A percentile compares a stretch with the other conserved stretches of the same genome.
Conservation (phyloP, 2,113 vertebrate species). For the Percopsis transmontana region DNA sequence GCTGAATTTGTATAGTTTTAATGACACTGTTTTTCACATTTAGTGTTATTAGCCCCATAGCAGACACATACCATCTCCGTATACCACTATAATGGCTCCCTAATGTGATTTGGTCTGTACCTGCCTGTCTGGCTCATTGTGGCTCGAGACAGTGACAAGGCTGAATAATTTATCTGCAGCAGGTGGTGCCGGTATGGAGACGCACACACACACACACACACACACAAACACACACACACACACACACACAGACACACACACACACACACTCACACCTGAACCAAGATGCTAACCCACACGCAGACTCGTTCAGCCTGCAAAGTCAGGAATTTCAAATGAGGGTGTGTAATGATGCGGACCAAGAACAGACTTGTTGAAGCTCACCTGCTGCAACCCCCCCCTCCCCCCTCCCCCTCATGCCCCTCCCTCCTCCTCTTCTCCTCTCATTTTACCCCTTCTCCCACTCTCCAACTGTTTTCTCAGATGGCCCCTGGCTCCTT, state of each 20-base stretch:
- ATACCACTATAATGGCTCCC: slow-evolving; percentile 59
- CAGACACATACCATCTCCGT: slow-evolving; percentile 45
- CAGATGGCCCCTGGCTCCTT: background rate
- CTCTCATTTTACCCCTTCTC: too few relatives aligned
- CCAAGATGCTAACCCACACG: slow-evolving; percentile 9
- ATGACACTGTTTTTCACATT: slow-evolving; percentile 52
- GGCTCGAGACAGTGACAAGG: slow-evolving; percentile 61
- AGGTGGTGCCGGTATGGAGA: slow-evolving; percentile 49
- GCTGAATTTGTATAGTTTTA: slow-evolving; percentile 54
- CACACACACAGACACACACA: background rate
- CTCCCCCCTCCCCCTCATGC: background rate
- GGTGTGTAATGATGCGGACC: slow-evolving; percentile 34
- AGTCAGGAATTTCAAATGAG: slow-evolving; percentile 49
- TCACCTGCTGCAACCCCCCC: slow-evolving; percentile 27
- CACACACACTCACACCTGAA: slow-evolving; percentile 1
- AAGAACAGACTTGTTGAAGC: slow-evolving; percentile 43
- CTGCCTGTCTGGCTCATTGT: slow-evolving; percentile 59
- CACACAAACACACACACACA: slow-evolving; percentile 3
- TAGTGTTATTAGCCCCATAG: slow-evolving; percentile 43
- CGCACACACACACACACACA: slow-evolving; percentile 3
- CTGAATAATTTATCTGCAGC: slow-evolving; percentile 67
- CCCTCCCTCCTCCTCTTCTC: background rate
- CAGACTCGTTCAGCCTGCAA: slow-evolving; percentile 31
- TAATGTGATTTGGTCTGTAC: slow-evolving; percentile 70
- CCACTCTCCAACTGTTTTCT: background rate